Evolutionary conservation across 2,888 invertebrate genomes (phyloP).

Genomic region (Boloria selene): DNA sequence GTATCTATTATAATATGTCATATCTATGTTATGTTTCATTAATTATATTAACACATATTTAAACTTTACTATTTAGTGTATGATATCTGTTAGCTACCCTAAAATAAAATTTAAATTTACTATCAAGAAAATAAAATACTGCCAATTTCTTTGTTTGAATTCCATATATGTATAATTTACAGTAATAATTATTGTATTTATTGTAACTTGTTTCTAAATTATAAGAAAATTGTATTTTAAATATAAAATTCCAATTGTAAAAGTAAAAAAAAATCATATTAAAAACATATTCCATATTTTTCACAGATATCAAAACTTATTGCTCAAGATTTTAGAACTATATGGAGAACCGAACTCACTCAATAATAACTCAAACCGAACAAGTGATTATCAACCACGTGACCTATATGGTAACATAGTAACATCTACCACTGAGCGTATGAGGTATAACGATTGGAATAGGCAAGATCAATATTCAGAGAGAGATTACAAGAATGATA

Average conservation of each 20-base stretch:
- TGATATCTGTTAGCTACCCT: no score
- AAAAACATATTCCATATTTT: conserved; percentile 11
- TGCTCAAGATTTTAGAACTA: conserved; percentile 83
- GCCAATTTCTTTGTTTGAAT: no score
- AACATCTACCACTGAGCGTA: conserved; percentile 55
- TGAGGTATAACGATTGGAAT: conserved; percentile 54
- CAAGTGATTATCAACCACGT: conserved; percentile 48
- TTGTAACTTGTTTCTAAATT: no score
- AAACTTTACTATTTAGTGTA: no score
- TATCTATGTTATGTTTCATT: neutral
- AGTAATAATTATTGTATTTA: no score
- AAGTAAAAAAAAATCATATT: neutral
- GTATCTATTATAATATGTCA: neutral
- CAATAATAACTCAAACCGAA: conserved; percentile 60
- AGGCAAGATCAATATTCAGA: conserved; percentile 48
- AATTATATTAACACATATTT: no score
- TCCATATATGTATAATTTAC: no score
- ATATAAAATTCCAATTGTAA: neutral
- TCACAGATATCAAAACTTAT: conserved; percentile 84
- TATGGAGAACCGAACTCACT: conserved; percentile 76
- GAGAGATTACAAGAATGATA: conserved; percentile 38
- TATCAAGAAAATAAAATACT: no score
- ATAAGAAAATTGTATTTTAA: neutral
- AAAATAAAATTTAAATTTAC: no score
- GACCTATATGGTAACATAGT: conserved; percentile 58